Evolutionary conservation across 1,140 invertebrate genomes (phyloP), one percentile per base, ranked within the genome.

Genomic region (Ptiloglossa arizonensis): DNA sequence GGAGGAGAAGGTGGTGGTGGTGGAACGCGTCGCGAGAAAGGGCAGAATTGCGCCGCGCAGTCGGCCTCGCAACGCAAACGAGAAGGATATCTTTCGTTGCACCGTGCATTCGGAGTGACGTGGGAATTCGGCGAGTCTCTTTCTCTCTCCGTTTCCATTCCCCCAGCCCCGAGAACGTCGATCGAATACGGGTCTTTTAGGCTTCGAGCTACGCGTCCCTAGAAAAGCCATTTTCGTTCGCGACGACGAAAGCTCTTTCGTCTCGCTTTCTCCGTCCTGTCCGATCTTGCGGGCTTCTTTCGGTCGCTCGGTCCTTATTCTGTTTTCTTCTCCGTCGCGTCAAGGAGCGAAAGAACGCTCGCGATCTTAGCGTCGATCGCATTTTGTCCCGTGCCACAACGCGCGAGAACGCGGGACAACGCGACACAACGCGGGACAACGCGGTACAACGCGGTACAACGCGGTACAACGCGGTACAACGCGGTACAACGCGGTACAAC

Each of bases 111-210:
- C 32, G n/a, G 27, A 22, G 19, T 32, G 46, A 46, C 60, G 60
- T 71, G 77, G 62, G 77, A 82, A 82, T 80, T 76, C 59, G 60
- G 71, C 81, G 79, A 77, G 77, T 82, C 76, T 50, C 24, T n/a
- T 19, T n/a, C n/a, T n/a, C n/a, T n/a, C n/a, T n/a, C n/a, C n/a
- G n/a, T n/a, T n/a, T n/a, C n/a, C n/a, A n/a, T n/a, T n/a, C n/a
- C n/a, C n/a, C n/a, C n/a, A n/a, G n/a, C n/a, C n/a, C n/a, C n/a
- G n/a, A n/a, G n/a, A n/a, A n/a, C 52, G 24, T 35, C 63, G 75
- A 68, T 68, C 71, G 52, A 79, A 67, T 79, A 48, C 60, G 71
- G 29, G 71, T 67, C 63, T 62, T n/a, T 11, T 22, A 44, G 54
- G 35, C 19, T 66, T 54, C 48, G 15, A 8, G 56, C 44, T 46